These are phyloP conservation scores for Polia nebulosa DNA, from an alignment of 2,888 invertebrate species.

Conservation along the genomic window DNA sequence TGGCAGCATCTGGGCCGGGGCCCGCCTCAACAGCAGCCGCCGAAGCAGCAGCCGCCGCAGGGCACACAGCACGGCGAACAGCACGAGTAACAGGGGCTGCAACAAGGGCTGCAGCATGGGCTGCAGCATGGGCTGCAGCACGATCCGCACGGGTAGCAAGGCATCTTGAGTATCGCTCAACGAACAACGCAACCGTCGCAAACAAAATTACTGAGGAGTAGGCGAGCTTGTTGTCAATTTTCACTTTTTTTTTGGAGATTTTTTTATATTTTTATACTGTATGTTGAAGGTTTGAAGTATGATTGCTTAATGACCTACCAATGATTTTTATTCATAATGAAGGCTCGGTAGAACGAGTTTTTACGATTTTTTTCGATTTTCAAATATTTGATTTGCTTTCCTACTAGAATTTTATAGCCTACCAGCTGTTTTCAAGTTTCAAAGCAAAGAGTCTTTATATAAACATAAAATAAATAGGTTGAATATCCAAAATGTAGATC, in stretches of 20 bases:
- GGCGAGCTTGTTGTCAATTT: slow-evolving; percentile 51
- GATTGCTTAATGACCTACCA: slow-evolving; percentile 66
- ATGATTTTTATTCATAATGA: slow-evolving; percentile 55
- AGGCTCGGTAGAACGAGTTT: slow-evolving; percentile 53
- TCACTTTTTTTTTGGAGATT: slow-evolving; percentile 60
- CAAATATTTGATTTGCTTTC: slow-evolving; percentile 27
- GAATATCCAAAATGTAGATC: background rate
- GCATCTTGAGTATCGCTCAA: slow-evolving; percentile 68
- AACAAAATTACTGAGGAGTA: slow-evolving; percentile 32
- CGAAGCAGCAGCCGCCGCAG: slow-evolving; percentile 71
- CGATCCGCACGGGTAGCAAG: slow-evolving; percentile 70
- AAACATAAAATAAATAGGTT: slow-evolving; percentile 11
- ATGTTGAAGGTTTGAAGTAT: slow-evolving; percentile 77
- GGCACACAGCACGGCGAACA: slow-evolving; percentile 76
- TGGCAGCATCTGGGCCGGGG: slow-evolving; percentile 19
- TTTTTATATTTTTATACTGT: slow-evolving; percentile 57
- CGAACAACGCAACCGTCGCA: slow-evolving; percentile 49
- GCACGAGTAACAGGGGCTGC: slow-evolving; percentile 70
- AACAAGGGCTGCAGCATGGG: slow-evolving; percentile 74
- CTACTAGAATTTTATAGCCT: background rate
- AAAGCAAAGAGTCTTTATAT: slow-evolving; percentile 12
- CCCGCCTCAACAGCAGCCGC: slow-evolving; percentile 53
- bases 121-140: slow-evolving; percentile 72
- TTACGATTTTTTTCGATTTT: slow-evolving; percentile 43
- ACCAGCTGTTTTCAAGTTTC: background rate